Evolutionary conservation across 92 coral and sea anemone species (phyloP).

Genomic region (Plumapathes pennacea): DNA sequence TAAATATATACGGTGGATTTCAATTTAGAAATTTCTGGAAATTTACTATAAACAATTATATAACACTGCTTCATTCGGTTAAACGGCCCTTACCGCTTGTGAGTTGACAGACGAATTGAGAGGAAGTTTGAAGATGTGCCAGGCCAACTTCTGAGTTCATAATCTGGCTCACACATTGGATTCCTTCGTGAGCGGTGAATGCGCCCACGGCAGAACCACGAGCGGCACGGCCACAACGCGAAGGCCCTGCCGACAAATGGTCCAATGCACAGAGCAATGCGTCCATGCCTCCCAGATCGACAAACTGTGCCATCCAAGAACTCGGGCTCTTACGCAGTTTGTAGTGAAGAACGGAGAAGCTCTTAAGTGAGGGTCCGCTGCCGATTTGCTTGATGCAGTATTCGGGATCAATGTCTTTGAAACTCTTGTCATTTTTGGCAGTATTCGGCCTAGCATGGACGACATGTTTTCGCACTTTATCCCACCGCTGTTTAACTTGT

Average conservation of each 20-base stretch:
- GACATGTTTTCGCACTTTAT: no score
- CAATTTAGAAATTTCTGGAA: no score
- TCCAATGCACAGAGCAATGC: slow-evolving; percentile 73
- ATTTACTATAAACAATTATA: no score
- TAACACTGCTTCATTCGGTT: not conserved
- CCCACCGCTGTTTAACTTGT: no score
- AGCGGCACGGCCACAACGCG: no score
- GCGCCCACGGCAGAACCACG: slow-evolving; percentile 62
- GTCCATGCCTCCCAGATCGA: slow-evolving; percentile 75
- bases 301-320: slow-evolving; percentile 79
- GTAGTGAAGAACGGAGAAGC: slow-evolving; percentile 68
- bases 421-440: no score
- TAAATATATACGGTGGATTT: no score
- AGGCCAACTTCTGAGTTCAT: slow-evolving; percentile 81
- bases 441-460: no score
- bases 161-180: slow-evolving; percentile 72
- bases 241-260: slow-evolving; percentile 39
- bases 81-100: slow-evolving; percentile 68
- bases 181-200: slow-evolving; percentile 70
- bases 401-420: slow-evolving; percentile 75
- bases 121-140: slow-evolving; percentile 40
- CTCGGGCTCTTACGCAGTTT: slow-evolving; percentile 60
- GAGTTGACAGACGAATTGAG: slow-evolving; percentile 64
- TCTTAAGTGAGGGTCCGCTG: slow-evolving; percentile 78
- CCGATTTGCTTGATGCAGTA: slow-evolving; percentile 74